Conservation (phyloP, 1,140 invertebrate species). For the Steinernema khuongi region DNA sequence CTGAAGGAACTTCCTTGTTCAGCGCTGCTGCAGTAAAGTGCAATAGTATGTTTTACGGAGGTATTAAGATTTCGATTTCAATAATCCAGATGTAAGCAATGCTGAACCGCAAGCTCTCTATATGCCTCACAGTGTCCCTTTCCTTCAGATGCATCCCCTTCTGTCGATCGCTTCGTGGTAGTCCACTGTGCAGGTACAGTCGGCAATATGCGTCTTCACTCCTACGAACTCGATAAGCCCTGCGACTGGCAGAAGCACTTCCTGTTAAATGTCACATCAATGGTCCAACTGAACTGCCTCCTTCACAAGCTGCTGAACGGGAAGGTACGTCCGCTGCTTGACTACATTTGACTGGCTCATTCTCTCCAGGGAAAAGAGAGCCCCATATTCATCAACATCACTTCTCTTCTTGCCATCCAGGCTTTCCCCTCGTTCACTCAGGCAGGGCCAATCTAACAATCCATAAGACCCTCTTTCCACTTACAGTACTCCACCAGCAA, state of each 20-base stretch:
- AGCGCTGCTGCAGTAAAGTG: too few species aligned
- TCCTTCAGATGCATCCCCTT: constrained; percentile 35
- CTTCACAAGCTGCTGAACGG: constrained; percentile 67
- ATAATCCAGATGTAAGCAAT: too few species aligned
- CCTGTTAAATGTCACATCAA: constrained; percentile 74
- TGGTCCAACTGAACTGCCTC: constrained; percentile 71
- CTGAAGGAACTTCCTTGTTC: too few species aligned
- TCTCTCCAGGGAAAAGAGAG: constrained; percentile 44
- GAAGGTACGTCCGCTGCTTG: background rate
- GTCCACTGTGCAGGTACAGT: constrained; percentile 84
- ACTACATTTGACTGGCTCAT: background rate
- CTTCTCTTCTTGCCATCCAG: constrained; percentile 74
- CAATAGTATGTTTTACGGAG: too few species aligned
- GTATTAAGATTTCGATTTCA: too few species aligned
- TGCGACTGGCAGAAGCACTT: constrained; percentile 65
- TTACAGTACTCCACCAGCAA: constrained; percentile 56
- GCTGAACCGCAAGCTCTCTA: too few species aligned
- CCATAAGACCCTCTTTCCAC: background rate
- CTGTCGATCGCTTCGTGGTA: constrained; percentile 70
- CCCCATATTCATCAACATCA: constrained; percentile 74
- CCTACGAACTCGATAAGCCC: constrained; percentile 64
- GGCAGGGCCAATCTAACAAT: constrained; percentile 64
- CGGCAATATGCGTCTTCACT: constrained; percentile 68
- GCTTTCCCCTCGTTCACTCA: constrained; percentile 74
- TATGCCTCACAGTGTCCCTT: too few species aligned